Evolutionary conservation across 1,140 invertebrate species (phyloP).

Genomic region (Scaptomyza graminum): DNA sequence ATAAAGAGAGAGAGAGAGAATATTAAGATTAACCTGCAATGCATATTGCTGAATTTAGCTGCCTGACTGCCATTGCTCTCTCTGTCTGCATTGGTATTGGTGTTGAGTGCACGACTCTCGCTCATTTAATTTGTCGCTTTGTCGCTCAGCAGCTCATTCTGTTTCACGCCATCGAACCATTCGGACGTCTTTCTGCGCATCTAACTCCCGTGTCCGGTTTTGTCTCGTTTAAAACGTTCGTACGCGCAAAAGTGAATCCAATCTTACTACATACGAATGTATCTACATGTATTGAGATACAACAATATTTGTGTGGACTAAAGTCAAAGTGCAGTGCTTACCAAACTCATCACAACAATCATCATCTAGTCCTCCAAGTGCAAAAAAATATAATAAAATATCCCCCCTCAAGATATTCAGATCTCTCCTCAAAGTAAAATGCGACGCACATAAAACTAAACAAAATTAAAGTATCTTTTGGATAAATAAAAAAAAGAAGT

Average conservation of each 20-base stretch:
- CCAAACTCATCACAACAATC: neutral
- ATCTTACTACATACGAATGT: neutral
- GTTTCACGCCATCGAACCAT: slow-evolving; percentile 42
- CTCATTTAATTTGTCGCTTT: slow-evolving; percentile 43
- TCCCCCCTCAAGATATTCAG: neutral
- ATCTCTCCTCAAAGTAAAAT: slow-evolving; percentile 36
- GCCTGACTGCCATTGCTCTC: slow-evolving; percentile 24
- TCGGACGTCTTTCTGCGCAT: slow-evolving; percentile 34
- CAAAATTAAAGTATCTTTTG: slow-evolving; percentile 8
- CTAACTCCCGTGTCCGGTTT: slow-evolving; percentile 9
- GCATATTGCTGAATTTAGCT: slow-evolving; percentile 54
- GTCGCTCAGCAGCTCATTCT: slow-evolving; percentile 41
- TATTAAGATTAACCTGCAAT: slow-evolving; percentile 44
- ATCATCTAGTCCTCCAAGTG: neutral
- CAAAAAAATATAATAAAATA: neutral
- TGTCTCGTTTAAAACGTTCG: slow-evolving; percentile 19
- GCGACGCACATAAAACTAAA: slow-evolving; percentile 49
- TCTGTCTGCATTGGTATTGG: slow-evolving; percentile 3
- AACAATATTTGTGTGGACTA: slow-evolving; percentile 7
- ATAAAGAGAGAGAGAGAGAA: slow-evolving; percentile 8
- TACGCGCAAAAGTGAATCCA: slow-evolving; percentile 15
- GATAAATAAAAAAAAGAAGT: neutral
- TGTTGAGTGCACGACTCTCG: neutral
- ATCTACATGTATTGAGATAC: slow-evolving; percentile 12
- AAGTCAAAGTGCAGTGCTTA: slow-evolving; percentile 4